A percentile compares a stretch with the other conserved stretches of the same genome.
Evolutionary conservation across 2,113 vertebrate genomes (phyloP).

Genomic region (Egretta garzetta): DNA sequence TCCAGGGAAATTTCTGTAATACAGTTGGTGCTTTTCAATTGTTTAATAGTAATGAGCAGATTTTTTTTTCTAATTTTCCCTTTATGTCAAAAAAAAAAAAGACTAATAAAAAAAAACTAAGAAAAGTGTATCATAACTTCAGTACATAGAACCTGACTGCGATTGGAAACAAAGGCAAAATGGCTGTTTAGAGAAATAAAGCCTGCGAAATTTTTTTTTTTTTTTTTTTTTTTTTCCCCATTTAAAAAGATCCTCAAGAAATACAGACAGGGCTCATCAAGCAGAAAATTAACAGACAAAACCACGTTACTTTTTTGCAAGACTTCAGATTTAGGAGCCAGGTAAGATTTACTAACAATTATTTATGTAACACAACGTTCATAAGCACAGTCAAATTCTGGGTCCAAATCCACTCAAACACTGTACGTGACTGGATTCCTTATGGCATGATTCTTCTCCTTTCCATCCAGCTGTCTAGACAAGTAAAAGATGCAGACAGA

Average conservation of each 20-base stretch:
- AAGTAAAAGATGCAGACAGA: background rate
- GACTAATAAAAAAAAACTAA: background rate
- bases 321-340: background rate
- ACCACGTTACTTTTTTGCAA: background rate
- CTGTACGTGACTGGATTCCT: background rate
- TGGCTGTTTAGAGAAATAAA: background rate
- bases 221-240: background rate
- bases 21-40: background rate
- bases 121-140: background rate
- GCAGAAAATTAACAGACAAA: background rate
- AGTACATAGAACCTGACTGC: background rate
- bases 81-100: background rate
- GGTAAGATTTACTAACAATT: background rate
- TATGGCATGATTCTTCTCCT: background rate
- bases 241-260: background rate
- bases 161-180: background rate
- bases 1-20: background rate
- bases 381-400: background rate
- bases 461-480: conserved; percentile 1
- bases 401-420: background rate
- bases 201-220: background rate
- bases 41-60: background rate
- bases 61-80: background rate
- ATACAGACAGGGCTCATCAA: background rate
- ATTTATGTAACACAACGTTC: background rate